A percentile compares a stretch with the other conserved stretches of the same genome.
phyloP scores from a whole-genome alignment of 2,888 invertebrate species.

The Agrenia bidenticulata region DNA sequence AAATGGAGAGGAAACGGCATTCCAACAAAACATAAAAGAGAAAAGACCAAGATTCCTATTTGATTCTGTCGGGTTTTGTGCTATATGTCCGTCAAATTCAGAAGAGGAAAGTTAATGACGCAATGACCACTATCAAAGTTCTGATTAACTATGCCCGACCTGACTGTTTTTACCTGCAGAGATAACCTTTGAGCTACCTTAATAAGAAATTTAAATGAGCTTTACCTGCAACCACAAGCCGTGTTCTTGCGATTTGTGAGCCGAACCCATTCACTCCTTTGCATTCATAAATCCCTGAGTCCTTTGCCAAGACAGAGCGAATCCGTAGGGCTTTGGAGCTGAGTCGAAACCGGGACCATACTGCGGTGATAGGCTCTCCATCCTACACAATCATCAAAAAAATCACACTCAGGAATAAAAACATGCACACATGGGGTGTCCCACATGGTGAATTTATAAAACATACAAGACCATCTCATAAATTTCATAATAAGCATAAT shows the following conservation, averaged over 20 bases:
- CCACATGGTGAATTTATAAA: conserved; percentile 15
- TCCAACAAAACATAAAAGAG: background rate
- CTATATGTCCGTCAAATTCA: too few species aligned
- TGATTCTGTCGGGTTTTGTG: too few species aligned
- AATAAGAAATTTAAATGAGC: conserved; percentile 17
- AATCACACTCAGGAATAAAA: conserved; percentile 3
- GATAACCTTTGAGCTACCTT: too few species aligned
- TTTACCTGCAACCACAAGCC: conserved; percentile 49
- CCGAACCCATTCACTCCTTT: conserved; percentile 52
- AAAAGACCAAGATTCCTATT: background rate
- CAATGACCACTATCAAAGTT: too few species aligned
- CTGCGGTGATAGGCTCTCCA: conserved; percentile 49
- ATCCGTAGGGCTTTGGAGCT: conserved; percentile 46
- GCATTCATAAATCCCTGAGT: conserved; percentile 52
- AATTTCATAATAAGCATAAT: conserved; percentile 17
- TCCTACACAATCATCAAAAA: conserved; percentile 38
- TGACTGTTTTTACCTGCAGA: too few species aligned
- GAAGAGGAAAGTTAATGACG: too few species aligned
- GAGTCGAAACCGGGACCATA: conserved; percentile 49
- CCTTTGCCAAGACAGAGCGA: conserved; percentile 41
- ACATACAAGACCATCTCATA: conserved; percentile 14
- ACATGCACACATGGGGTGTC: conserved; percentile 13
- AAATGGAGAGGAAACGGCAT: background rate
- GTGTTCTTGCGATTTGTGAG: conserved; percentile 46
- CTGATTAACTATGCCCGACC: too few species aligned